Evolutionary conservation across 1,140 invertebrate species (phyloP), one percentile per base, ranked within the genome.

Genomic region (Cherax quadricarinatus): DNA sequence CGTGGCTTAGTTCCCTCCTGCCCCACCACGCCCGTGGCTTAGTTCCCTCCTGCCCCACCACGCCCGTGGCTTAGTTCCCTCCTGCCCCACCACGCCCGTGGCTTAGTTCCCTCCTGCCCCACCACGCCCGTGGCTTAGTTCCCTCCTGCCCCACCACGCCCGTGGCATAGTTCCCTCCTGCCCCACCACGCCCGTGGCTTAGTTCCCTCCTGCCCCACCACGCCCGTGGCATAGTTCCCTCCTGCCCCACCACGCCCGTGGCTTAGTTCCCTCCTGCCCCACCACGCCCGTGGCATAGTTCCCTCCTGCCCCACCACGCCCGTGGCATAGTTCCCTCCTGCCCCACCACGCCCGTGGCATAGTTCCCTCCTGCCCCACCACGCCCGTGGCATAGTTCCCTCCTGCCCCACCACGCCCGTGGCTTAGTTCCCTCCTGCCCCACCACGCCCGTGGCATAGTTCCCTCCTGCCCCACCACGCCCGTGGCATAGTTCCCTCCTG

Each of bases 201-300:
- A 41, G 30, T 41, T 41, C 30, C 30, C 30, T 41, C 9, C n/a
- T 41, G 4, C 62, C 70, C 51, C 73, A 51, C 66, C 49, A 51
- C 66, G 48, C 62, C 62, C 49, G 49, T 79, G 86, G 86, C 86
- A 48, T 51, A 24, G 75, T 75, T 24, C 30, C n/a, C n/a, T n/a
- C n/a, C n/a, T n/a, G n/a, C 62, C 70, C 51, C 73, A 51, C 66
- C 73, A 51, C 66, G 48, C 62, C 62, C 49, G 49, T 79, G 86
- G 86, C 86, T 80, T 51, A 53, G 75, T 75, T 24, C 86, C 70
- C 66, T 79, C 86, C 57, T 88, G 88, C 81, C 88, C 30, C 30
- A 14, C 53, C 53, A 9, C 53, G 53, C 53, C 53, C 53, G 3
- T 57, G 53, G 53, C 53, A 5, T 57, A 57, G 53, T 14, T 10